Percentiles rank a stretch among this genome's conserved stretches.
Conservation (phyloP, 2,797 vertebrate species). For the Hirundo rustica region DNA sequence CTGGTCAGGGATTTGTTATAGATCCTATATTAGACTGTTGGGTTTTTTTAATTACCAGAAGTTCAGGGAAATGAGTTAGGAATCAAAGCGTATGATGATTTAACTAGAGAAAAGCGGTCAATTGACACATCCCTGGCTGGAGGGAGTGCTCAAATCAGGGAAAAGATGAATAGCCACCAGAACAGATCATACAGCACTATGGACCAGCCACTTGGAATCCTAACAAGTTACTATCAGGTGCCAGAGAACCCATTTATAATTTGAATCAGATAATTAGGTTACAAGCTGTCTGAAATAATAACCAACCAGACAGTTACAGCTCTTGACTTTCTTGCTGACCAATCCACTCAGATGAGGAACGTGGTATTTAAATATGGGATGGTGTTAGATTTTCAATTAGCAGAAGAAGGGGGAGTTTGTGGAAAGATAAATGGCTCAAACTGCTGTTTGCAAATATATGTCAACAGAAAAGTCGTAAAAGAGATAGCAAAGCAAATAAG, state of each 20-base stretch:
- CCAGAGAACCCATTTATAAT: background rate
- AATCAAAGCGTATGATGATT: background rate
- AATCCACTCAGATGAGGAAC: background rate
- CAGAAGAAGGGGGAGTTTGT: background rate
- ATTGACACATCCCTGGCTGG: background rate
- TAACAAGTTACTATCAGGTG: background rate
- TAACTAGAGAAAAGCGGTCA: background rate
- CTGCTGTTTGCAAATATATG: background rate
- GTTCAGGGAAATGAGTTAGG: background rate
- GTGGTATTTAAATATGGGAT: background rate
- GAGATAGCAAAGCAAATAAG: background rate
- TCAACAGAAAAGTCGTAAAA: background rate
- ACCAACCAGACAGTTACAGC: background rate
- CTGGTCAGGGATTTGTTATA: background rate
- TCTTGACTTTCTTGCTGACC: background rate
- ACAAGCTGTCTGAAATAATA: background rate
- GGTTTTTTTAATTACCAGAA: background rate
- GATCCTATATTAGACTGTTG: background rate
- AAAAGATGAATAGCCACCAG: background rate
- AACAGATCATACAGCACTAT: background rate
- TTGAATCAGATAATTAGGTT: background rate
- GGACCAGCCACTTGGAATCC: background rate
- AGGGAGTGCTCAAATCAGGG: background rate
- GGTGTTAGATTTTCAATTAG: background rate
- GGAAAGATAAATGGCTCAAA: background rate